Conservation (phyloP, 2,888 invertebrate genomes). For the Tolmerus cingulatus region DNA sequence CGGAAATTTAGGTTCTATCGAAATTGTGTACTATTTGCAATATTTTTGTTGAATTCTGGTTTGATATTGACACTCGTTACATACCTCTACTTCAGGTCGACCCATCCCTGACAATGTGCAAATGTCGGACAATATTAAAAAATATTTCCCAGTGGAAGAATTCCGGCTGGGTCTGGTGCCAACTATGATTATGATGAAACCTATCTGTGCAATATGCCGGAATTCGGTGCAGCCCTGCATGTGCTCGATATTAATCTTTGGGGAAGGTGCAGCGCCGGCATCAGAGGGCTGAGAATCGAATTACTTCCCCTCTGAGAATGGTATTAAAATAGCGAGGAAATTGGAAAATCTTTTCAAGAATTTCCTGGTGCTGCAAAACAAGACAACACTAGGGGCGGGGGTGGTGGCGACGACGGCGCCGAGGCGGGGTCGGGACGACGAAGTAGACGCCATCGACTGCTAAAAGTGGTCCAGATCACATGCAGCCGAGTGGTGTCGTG, state of each 20-base stretch:
- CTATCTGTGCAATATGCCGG: not conserved
- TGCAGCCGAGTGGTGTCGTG: not conserved
- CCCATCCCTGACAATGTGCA: not conserved
- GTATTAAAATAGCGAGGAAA: slow-evolving; percentile 13
- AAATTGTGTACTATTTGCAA: too few relatives aligned
- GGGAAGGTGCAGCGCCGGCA: not conserved
- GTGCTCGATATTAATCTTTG: not conserved
- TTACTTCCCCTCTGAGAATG: not conserved
- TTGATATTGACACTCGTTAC: too few relatives aligned
- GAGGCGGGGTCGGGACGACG: not conserved
- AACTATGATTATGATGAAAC: not conserved
- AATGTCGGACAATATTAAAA: not conserved
- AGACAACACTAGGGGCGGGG: not conserved
- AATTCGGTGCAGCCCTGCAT: not conserved
- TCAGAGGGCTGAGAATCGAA: not conserved
- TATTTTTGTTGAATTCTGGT: too few relatives aligned
- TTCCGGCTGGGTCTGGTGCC: not conserved
- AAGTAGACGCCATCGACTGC: not conserved
- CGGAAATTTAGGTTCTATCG: too few relatives aligned
- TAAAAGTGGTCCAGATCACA: not conserved
- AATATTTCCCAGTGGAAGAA: not conserved
- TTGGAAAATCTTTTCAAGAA: slow-evolving; percentile 16
- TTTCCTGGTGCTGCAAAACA: not conserved
- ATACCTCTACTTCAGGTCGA: not conserved
- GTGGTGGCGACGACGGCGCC: not conserved